Evolutionary conservation across 2,888 invertebrate species (phyloP), one percentile per base, ranked within the genome.

Genomic region (Merodon equestris): DNA sequence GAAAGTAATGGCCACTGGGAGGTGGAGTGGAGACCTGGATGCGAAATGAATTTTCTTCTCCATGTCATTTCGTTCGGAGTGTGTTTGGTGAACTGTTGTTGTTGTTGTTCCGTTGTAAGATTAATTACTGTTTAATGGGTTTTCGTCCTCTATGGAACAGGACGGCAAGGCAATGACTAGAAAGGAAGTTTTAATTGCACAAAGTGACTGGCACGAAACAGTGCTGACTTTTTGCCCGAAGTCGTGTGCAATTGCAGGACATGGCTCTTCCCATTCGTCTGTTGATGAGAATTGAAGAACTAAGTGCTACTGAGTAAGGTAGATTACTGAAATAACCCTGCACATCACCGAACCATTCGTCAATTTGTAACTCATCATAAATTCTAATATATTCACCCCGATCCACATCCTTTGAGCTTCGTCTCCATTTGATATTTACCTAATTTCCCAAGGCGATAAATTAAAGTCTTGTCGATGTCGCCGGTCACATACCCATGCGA

Each of bases 401-500:
- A 68, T 57, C 64, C 57, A 40, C 57, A 70, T 60, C 15, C 51
- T 19, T 56, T 50, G 27, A 18, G 36, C 27, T 13, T 38, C 40
- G 10, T 19, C 38, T 18, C 18, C 18, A 27, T 40, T 42, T 47
- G 44, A 75, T 58, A 48, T 64, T 48, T 58, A 64, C 75, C 75
- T 75, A 75, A 75, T 75, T 75, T 75, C 75, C 75, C 63, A 75
- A 75, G 64, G 58, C 75, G 64, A 75, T 75, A 75, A 75, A 75
- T 75, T 70, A 70, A 70, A 64, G 47, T 58, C 44, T 58, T 58
- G 63, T 19, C 64, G 15, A 53, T 45, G 57, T 13, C 44, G 34
- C 38, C 38, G 63, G 27, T 36, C 36, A 27, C 27, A n/a, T n/a
- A n/a, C n/a, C n/a, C n/a, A n/a, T n/a, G n/a, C n/a, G n/a, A 27